phyloP scores from a whole-genome alignment of 1,140 invertebrate genomes.

The Temnothorax longispinosus region DNA sequence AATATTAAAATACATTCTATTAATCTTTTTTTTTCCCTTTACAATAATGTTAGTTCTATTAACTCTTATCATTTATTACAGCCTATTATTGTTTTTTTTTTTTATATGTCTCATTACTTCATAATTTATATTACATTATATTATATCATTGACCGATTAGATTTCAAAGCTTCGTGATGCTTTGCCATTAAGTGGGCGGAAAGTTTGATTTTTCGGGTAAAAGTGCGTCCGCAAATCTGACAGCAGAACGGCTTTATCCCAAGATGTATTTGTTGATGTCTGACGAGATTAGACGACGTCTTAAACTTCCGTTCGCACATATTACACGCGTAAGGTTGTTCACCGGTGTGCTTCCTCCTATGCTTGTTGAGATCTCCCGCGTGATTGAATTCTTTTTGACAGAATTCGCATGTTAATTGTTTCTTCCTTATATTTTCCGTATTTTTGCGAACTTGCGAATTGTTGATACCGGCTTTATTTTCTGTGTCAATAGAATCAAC shows the following conservation, averaged over 20 bases:
- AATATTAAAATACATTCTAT: background rate
- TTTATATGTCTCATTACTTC: background rate
- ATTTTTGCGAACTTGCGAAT: background rate
- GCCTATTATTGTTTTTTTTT: background rate
- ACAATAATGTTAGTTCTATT: background rate
- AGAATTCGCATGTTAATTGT: slow-evolving; percentile 32
- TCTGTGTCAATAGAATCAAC: background rate
- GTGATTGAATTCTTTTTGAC: slow-evolving; percentile 29
- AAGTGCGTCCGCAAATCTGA: slow-evolving; percentile 11
- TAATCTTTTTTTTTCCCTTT: background rate
- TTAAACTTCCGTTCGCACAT: slow-evolving; percentile 83
- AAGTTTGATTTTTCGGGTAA: slow-evolving; percentile 15
- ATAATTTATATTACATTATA: background rate
- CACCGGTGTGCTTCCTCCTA: slow-evolving; percentile 93
- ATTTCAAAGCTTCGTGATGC: background rate
- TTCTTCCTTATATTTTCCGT: background rate
- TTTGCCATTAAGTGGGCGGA: background rate
- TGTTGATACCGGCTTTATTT: background rate
- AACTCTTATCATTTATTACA: background rate
- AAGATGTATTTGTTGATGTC: slow-evolving; percentile 21
- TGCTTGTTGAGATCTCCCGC: slow-evolving; percentile 36
- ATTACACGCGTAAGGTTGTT: slow-evolving; percentile 90
- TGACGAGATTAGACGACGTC: slow-evolving; percentile 25
- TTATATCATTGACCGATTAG: background rate
- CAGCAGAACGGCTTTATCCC: slow-evolving; percentile 16